Percentiles rank a stretch among this genome's conserved stretches.
Conservation (phyloP, 2,113 vertebrate species). For the Callorhinus ursinus region DNA sequence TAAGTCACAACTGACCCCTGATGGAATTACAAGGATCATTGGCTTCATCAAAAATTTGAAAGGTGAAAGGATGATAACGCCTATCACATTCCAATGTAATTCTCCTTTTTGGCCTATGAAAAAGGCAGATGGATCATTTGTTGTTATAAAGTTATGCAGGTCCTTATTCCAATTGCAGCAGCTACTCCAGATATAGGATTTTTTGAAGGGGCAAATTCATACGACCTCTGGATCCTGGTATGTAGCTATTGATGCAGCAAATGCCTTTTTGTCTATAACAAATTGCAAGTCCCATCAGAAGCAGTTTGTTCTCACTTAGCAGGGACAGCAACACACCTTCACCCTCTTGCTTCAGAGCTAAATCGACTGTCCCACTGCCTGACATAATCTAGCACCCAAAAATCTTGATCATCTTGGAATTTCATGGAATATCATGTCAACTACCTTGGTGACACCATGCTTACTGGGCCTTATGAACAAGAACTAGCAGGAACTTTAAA, state of each 20-base stretch:
- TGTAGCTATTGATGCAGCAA: neutral
- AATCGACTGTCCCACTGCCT: neutral
- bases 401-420: constrained; percentile 6
- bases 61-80: neutral
- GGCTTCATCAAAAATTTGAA: neutral
- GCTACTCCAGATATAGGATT: neutral
- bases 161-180: neutral
- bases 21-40: neutral
- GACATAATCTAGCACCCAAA: neutral
- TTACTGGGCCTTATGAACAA: neutral
- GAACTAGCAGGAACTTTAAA: neutral
- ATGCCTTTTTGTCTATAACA: neutral
- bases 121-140: neutral
- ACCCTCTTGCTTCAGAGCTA: neutral
- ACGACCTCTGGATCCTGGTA: neutral
- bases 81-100: neutral
- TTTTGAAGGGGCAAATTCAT: neutral
- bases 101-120: neutral
- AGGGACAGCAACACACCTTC: neutral
- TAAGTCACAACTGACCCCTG: neutral
- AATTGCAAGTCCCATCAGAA: neutral
- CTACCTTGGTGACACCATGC: neutral
- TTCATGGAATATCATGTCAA: neutral
- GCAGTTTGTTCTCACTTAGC: neutral
- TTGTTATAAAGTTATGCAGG: neutral